Evolutionary conservation across 2,797 vertebrate genomes (phyloP).

Genomic region (Epinephelus awoara): DNA sequence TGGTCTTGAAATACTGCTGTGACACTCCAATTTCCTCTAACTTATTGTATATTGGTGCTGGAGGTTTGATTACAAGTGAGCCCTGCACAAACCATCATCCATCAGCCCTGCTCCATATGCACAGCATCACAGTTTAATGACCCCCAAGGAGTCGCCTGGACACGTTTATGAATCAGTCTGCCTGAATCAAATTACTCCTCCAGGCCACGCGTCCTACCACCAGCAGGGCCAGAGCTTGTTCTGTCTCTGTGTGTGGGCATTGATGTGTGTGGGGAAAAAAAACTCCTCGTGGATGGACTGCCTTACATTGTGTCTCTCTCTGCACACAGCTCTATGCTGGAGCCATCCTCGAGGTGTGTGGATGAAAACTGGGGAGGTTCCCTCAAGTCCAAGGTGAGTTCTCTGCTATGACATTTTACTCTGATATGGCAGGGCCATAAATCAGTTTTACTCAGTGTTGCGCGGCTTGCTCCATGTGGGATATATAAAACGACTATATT

Average conservation of each 20-base stretch:
- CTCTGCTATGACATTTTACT: not conserved
- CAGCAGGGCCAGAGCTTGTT: constrained; percentile 28
- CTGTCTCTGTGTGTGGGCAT: constrained; percentile 30
- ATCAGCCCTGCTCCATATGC: constrained; percentile 73
- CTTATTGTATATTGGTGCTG: constrained; percentile 65
- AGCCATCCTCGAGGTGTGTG: constrained; percentile 98
- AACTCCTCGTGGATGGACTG: not conserved
- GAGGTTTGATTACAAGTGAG: constrained; percentile 73
- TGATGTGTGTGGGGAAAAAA: constrained; percentile 6
- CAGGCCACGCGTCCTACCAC: constrained; percentile 28
- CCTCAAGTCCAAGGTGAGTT: constrained; percentile 98
- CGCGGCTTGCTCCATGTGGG: too few species aligned
- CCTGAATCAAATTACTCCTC: constrained; percentile 66
- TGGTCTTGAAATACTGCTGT: constrained; percentile 56
- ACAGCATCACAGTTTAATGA: constrained; percentile 70
- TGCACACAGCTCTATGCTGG: constrained; percentile 93
- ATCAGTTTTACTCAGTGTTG: too few species aligned
- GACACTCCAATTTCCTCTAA: constrained; percentile 71
- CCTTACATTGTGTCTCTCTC: constrained; percentile 45
- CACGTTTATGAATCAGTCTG: constrained; percentile 67
- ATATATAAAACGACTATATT: too few species aligned
- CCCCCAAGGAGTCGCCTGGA: constrained; percentile 54
- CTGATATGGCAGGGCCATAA: too few species aligned
- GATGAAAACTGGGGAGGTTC: constrained; percentile 99
- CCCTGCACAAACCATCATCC: constrained; percentile 59